These are phyloP conservation scores for Litoditis marina DNA, from an alignment of 2,888 invertebrate species.

Conservation along the genomic window DNA sequence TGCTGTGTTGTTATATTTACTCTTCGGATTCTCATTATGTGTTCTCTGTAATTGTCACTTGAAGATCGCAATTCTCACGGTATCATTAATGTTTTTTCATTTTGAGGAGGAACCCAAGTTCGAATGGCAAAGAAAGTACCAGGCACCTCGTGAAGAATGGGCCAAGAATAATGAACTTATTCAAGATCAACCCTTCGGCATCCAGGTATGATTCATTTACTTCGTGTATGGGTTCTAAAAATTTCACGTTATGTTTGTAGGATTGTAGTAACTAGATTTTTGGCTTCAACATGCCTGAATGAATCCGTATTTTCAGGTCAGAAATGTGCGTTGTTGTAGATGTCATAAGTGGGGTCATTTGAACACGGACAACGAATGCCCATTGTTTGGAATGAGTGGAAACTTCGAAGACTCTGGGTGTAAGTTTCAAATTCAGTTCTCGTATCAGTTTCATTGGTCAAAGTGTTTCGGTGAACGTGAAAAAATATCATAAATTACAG, in stretches of 20 bases:
- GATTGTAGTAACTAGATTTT: no score
- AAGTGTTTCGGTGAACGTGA: no score
- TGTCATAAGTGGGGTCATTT: constrained; percentile 99
- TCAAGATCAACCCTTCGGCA: constrained; percentile 69
- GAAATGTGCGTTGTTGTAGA: constrained; percentile 95
- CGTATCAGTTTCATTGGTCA: no score
- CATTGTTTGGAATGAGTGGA: constrained; percentile 72
- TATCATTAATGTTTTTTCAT: no score
- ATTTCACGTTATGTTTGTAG: no score
- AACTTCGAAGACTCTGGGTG: constrained; percentile 60
- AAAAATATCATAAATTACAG: no score
- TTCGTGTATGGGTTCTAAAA: not conserved
- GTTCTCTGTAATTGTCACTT: no score
- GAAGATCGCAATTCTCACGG: no score
- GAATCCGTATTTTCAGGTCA: constrained; percentile 69
- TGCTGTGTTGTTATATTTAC: no score
- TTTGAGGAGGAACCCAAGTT: constrained; percentile 90
- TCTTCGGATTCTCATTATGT: no score
- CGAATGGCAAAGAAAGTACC: constrained; percentile 98
- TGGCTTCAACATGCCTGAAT: no score
- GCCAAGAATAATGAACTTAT: constrained; percentile 97
- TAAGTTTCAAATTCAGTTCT: constrained; percentile 32
- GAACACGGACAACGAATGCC: constrained; percentile 92
- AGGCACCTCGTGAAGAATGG: constrained; percentile 94
- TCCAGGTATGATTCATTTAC: constrained; percentile 81